Base-by-base conservation (phyloP, 2,113 vertebrate genomes). In the Sebastes schlegelii region DNA sequence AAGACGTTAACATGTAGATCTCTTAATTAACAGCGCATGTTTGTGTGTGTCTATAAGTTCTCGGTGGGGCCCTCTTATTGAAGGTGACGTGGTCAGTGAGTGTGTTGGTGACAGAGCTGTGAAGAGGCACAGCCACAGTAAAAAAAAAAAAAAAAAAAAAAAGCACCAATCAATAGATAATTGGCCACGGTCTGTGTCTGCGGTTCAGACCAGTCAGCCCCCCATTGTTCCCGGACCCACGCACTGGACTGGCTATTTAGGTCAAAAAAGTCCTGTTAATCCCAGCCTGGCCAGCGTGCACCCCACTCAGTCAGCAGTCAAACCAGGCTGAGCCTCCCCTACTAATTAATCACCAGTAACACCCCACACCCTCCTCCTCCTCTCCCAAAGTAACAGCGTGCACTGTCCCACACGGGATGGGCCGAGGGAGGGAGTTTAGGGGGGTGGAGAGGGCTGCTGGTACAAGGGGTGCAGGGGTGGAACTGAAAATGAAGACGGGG, bases 121-220 rank as follows among this genome's bases (percentile, higher is more conserved):
- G 92, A 91, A 93, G 91, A 95, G 93, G 93, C 93, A 95, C 93
- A 93, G 93, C 88, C 94, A 91, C 92, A 96, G 94, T 93, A 95
- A 93, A 34, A 34, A 34, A 34, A 26, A 23, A 23, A 23, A 23
- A 23, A 23, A 23, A 23, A 23, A 23, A 34, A 34, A 34, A 34
- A 34, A 96, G 95, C 82, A 92, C 94, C 95, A 95, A 97, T 97
- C 96, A 97, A 97, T 96, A 96, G 92, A 94, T 96, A 97, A 97
- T 97, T 96, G 95, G 96, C 94, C 92, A 87, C 94, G 93, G 91
- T 94, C 93, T 96, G 86, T 94, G 95, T 95, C 95, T 94, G 95
- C 84, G 83, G 88, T 92, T 86, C 84, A 95, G 91, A 94, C 96
- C 95, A 95, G 95, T 94, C 93, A 92, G 92, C 95, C 93, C 94